Evolutionary conservation across 2,797 vertebrate species (phyloP), one percentile per base, ranked within the genome.

Genomic region (Tachyglossus aculeatus): DNA sequence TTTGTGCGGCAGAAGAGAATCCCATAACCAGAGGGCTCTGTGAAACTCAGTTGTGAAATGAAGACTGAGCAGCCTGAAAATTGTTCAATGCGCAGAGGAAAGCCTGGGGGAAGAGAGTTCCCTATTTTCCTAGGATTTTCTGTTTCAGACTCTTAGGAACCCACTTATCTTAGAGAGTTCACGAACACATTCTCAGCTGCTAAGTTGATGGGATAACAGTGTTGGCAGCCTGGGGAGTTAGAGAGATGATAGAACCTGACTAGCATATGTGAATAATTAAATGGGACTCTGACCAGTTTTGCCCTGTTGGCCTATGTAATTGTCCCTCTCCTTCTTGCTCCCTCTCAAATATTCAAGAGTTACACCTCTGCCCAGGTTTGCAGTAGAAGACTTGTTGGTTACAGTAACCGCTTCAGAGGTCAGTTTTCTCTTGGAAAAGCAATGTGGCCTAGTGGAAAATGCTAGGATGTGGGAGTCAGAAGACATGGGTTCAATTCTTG

Each of bases 381-480:
- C 45, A 56, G 61, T 44, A 68, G 48, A 62, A 24, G 39, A 43
- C 36, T 10, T 29, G 47, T 21, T 11, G 9, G 27, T 56, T 29
- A 3, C 3, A 29, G 50, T 58, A 56, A 48, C 65, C 55, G 32
- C 71, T 68, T 60, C 25, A 64, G 54, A 69, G 61, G 39, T 32
- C 6, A 34, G 8, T 72, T 73, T 16, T 62, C 41, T 40, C 65
- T 58, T 24, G 16, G 18, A 47, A 57, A 60, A 64, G 58, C n/a
- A n/a, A n/a, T n/a, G n/a, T n/a, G n/a, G n/a, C n/a, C n/a, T n/a
- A n/a, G n/a, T n/a, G n/a, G n/a, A n/a, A n/a, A n/a, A n/a, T n/a
- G n/a, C n/a, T n/a, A n/a, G n/a, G n/a, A n/a, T n/a, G n/a, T n/a
- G n/a, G n/a, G n/a, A n/a, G n/a, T n/a, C n/a, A n/a, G n/a, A n/a